Evolutionary conservation across 2,888 invertebrate species (phyloP).

Genomic region (Brachyptera risi): DNA sequence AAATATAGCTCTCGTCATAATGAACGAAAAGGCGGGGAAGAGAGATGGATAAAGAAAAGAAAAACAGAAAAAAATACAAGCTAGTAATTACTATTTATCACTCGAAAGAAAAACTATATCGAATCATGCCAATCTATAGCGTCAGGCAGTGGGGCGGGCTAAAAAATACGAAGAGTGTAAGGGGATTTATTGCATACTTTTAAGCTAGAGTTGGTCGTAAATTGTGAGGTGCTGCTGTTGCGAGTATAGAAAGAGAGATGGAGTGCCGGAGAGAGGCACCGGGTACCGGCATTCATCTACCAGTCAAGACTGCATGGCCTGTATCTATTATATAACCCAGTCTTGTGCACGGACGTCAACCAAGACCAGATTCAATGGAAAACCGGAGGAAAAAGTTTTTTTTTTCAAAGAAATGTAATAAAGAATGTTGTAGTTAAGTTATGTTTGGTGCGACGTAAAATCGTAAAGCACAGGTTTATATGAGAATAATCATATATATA

Average conservation of each 20-base stretch:
- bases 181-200: slow-evolving; percentile 50
- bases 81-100: slow-evolving; percentile 36
- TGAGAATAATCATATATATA: slow-evolving; percentile 10
- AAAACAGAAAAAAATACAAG: slow-evolving; percentile 29
- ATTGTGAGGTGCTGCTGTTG: slow-evolving; percentile 42
- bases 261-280: slow-evolving; percentile 24
- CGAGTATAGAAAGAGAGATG: slow-evolving; percentile 29
- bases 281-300: slow-evolving; percentile 27
- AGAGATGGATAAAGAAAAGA: slow-evolving; percentile 27
- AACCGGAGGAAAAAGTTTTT: slow-evolving; percentile 20
- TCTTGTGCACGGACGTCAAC: slow-evolving; percentile 22
- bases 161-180: slow-evolving; percentile 25
- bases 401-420: no score
- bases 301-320: slow-evolving; percentile 24
- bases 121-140: slow-evolving; percentile 35
- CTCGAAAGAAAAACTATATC: slow-evolving; percentile 34
- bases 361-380: slow-evolving; percentile 19
- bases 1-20: slow-evolving; percentile 35
- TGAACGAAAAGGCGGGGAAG: slow-evolving; percentile 31
- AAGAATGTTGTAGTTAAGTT: slow-evolving; percentile 13
- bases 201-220: slow-evolving; percentile 49
- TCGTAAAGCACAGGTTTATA: slow-evolving; percentile 15
- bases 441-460: slow-evolving; percentile 15
- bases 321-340: slow-evolving; percentile 19
- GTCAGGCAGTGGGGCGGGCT: slow-evolving; percentile 23